Conservation (phyloP, 2,797 vertebrate genomes). For the Prunella strophiata region DNA sequence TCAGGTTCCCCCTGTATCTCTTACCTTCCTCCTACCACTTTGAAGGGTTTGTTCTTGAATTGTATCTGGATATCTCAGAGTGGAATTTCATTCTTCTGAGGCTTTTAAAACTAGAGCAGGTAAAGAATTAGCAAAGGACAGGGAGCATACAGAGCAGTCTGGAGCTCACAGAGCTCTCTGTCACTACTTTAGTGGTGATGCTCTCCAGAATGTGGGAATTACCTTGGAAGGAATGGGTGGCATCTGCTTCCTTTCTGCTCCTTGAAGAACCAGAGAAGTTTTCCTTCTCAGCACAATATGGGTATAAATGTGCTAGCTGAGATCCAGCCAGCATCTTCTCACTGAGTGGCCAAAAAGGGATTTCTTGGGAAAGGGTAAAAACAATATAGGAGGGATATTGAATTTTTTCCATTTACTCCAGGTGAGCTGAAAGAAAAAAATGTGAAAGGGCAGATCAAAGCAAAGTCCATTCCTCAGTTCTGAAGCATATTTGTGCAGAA, state of each 20-base stretch:
- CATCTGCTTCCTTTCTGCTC: background rate
- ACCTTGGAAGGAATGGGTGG: background rate
- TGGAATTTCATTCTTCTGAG: conserved; percentile 58
- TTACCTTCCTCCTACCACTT: conserved; percentile 42
- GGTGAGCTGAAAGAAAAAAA: background rate
- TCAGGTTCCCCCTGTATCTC: conserved; percentile 43
- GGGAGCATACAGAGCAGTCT: background rate
- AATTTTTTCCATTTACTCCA: background rate
- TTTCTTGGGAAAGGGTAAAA: background rate
- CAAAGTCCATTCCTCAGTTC: background rate
- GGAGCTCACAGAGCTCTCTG: background rate
- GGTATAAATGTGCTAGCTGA: background rate
- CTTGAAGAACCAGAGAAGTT: background rate
- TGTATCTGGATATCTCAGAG: conserved; percentile 52
- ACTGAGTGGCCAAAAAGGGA: background rate
- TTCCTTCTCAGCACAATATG: background rate
- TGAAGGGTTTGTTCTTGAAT: conserved; percentile 47
- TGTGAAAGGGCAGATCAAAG: background rate
- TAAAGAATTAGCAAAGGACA: conserved; percentile 15
- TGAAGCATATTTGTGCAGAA: background rate
- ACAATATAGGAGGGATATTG: background rate
- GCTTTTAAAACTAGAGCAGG: background rate
- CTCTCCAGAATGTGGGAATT: background rate
- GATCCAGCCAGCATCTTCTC: background rate
- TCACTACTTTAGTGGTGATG: background rate